These are phyloP conservation scores for Eufriesea mexicana DNA, from an alignment of 1,140 invertebrate genomes.

Conservation along the genomic window DNA sequence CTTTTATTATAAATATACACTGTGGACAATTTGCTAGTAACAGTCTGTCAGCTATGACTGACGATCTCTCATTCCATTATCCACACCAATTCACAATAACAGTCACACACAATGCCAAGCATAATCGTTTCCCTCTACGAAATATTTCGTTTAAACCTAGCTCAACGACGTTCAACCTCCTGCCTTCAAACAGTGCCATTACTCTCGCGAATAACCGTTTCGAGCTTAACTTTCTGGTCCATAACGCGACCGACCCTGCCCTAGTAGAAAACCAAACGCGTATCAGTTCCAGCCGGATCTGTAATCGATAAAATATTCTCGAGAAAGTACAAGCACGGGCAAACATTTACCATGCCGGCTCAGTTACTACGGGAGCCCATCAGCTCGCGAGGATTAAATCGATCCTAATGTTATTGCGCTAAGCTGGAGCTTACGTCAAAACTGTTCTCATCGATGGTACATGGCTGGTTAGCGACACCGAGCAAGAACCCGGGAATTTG, in stretches of 20 bases:
- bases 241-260: background rate
- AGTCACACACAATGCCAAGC: too few species aligned
- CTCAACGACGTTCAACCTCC: too few species aligned
- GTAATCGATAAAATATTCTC: background rate
- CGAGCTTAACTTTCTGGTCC: background rate
- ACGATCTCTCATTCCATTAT: too few species aligned
- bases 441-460: conserved; percentile 41
- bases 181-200: background rate
- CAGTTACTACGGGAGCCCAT: background rate
- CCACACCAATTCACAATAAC: too few species aligned
- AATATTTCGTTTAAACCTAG: background rate
- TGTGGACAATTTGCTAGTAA: too few species aligned
- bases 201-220: background rate
- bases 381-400: conserved; percentile 21
- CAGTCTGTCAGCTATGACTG: too few species aligned
- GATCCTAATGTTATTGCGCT: conserved; percentile 49
- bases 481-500: conserved; percentile 51
- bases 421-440: conserved; percentile 53
- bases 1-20: too few species aligned
- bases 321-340: background rate
- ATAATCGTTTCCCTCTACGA: background rate
- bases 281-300: too few species aligned
- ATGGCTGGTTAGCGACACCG: conserved; percentile 21
- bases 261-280: background rate
- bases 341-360: background rate